Evolutionary conservation across 92 coral and sea anemone genomes (phyloP).

Genomic region (Palythoa heliodiscus): DNA sequence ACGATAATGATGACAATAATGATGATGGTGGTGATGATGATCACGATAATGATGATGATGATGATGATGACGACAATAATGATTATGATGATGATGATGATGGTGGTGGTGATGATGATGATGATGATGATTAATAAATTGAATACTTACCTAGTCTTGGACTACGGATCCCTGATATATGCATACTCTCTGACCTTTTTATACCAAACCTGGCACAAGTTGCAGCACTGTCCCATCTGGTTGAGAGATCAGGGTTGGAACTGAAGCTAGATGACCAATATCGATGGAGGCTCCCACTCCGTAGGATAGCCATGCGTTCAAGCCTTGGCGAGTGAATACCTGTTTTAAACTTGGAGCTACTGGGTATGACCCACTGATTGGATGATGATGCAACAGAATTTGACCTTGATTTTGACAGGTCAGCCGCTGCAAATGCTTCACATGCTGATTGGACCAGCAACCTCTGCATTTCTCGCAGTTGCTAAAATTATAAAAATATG

Average conservation of each 20-base stretch:
- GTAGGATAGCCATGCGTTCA: conserved; percentile 54
- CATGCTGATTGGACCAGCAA: conserved; percentile 97
- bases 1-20: too few relatives aligned
- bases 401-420: conserved; percentile 90
- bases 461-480: conserved; percentile 95
- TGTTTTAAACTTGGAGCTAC: conserved; percentile 56
- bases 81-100: too few relatives aligned
- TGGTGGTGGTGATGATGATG: too few relatives aligned
- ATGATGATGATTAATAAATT: neutral
- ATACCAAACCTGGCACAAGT: conserved; percentile 49
- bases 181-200: conserved; percentile 78
- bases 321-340: conserved; percentile 62
- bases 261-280: conserved; percentile 78
- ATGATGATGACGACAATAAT: too few relatives aligned
- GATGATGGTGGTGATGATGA: too few relatives aligned
- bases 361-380: conserved; percentile 56
- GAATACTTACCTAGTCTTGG: conserved; percentile 65
- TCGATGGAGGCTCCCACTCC: conserved; percentile 53
- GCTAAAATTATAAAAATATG: conserved; percentile 41
- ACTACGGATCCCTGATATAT: conserved; percentile 61
- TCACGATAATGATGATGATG: too few relatives aligned
- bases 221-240: conserved; percentile 55
- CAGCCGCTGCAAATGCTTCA: conserved; percentile 90
- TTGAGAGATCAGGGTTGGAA: conserved; percentile 69
- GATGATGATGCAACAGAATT: conserved; percentile 83